Base-by-base conservation (phyloP, 2,888 invertebrate species). In the Volucella inflata region DNA sequence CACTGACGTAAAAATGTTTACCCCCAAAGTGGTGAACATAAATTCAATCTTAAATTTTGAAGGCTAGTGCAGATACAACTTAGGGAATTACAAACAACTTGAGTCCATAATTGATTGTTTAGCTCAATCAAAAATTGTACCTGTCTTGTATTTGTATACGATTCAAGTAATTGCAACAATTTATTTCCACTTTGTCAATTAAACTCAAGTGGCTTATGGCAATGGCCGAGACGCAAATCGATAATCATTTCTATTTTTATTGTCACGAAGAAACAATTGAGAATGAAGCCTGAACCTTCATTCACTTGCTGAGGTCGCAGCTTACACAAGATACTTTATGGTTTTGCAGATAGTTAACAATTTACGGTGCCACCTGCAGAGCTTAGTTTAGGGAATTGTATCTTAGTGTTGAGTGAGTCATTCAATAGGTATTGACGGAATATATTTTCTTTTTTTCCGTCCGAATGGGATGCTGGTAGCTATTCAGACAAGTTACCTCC, bases 341-440 rank as follows among this genome's bases (percentile, higher is more conserved):
- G 8, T 59, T 40, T 11, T 16, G 14, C 36, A 14, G 12, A 40
- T 16, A 59, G 59, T 59, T 42, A 40, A 17, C 42, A 11, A 59
- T 12, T 59, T 11, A 59, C 40, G 16, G 11, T 40, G 59, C 59
- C 59, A 59, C 59, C 59, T 59, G 59, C 59, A 38, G 59, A 40
- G 59, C 40, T 59, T 38, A 59, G 16, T 40, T n/a, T n/a, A 11
- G n/a, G 46, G n/a, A n/a, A 14, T 8, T 46, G 6, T 12, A 6
- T 46, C 6, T 46, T 2, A n/a, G 12, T 42, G 8, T 42, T 12
- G 12, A n/a, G n/a, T 46, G 46, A 46, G 46, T 46, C 46, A 46
- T 46, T 46, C 12, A 0, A 6, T 46, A 14, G n/a, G n/a, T 14
- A 10, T n/a, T 1, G 46, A 6, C 12, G 46, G 12, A 46, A 12